Conservation (phyloP, 2,113 vertebrate genomes). For the Carassius gibelio region DNA sequence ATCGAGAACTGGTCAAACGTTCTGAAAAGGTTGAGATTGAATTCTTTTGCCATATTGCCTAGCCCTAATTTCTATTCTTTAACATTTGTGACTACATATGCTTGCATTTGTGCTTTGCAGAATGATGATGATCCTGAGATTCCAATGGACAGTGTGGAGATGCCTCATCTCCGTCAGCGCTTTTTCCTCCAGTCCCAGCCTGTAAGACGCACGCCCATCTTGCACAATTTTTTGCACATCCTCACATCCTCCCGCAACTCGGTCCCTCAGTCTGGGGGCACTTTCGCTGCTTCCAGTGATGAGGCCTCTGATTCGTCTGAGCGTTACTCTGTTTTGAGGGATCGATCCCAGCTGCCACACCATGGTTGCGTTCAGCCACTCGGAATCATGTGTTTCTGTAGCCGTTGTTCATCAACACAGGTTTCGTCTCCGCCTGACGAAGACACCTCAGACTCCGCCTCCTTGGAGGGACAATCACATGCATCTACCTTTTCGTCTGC, state of each 20-base stretch:
- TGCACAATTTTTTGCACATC: conserved; percentile 98
- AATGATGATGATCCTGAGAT: conserved; percentile 94
- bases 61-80: not conserved
- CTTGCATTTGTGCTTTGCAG: conserved; percentile 64
- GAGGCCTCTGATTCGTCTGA: conserved; percentile 18
- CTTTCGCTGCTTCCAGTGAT: conserved; percentile 79
- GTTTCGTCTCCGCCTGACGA: not conserved
- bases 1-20: no score
- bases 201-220: conserved; percentile 91
- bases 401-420: conserved; percentile 78
- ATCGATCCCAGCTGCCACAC: conserved; percentile 79
- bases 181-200: conserved; percentile 92
- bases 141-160: conserved; percentile 91
- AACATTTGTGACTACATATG: not conserved
- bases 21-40: no score
- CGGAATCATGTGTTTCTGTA: conserved; percentile 92
- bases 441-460: conserved; percentile 61
- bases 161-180: conserved; percentile 92
- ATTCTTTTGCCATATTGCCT: no score
- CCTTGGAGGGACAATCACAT: conserved; percentile 65
- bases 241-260: conserved; percentile 89
- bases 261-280: conserved; percentile 78
- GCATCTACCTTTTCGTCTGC: conserved; percentile 56
- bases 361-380: conserved; percentile 93
- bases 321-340: conserved; percentile 50